Base-by-base conservation (phyloP, 2,113 vertebrate species). In the Balaeniceps rex region DNA sequence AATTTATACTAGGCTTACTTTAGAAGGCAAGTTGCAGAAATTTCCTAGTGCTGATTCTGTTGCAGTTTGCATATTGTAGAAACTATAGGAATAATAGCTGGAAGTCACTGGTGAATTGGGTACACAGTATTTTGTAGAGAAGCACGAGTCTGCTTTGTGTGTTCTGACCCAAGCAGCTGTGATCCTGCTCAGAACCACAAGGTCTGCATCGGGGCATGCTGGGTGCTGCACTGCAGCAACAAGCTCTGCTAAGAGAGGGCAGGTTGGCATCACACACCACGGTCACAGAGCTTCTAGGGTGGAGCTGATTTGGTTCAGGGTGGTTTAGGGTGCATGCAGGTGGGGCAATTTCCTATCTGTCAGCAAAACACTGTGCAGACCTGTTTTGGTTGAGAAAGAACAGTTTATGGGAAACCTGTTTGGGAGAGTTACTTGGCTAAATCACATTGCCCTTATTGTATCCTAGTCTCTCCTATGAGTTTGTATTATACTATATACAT, bases 171-270 rank as follows among this genome's bases (percentile, higher is more conserved):
- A 19, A 40, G 76, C 22, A 29, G 87, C 63, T 4, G 49, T 17
- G 66, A 19, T 65, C 23, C 57, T 34, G 63, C 79, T 44, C 4
- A 9, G 58, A 65, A 33, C 21, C 34, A 22, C 6, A 4, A 36
- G 16, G 24, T 91, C 52, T 13, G 9, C 10, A 2, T 31, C 29
- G 7, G 44, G 25, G 55, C 40, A n/a, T 7, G 4, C 5, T 0
- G 0, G 24, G 28, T 7, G 4, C 57, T 22, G 68, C 58, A 34
- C 38, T 1, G 1, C 52, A 34, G 83, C 40, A 79, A 26, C 0
- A 0, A 38, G 29, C 36, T 46, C 57, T 49, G 47, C 46, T 18
- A 9, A 24, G 71, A 47, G 44, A 10, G 29, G 46, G 36, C 70
- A 23, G 40, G 23, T 16, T 51, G 82, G 61, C 29, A 9, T 61